Evolutionary conservation across 2,113 vertebrate genomes (phyloP), one percentile per base, ranked within the genome.

Genomic region (Dipodomys ordii): DNA sequence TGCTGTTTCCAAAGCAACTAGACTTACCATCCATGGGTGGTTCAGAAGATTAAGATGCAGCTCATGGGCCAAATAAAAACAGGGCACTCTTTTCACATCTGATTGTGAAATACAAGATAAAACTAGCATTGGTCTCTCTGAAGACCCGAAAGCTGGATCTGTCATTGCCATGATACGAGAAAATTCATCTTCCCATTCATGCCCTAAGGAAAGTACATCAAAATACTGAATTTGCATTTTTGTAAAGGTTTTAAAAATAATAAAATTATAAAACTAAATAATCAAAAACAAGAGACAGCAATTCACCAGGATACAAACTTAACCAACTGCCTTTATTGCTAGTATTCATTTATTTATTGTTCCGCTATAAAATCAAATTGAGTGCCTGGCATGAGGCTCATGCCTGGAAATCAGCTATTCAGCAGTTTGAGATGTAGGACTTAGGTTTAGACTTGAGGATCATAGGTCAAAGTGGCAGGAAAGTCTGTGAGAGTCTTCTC

Each of bases 11-110:
- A 94, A 46, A 88, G 32, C 72, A 91, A 53, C 79, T 12, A 88
- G 35, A 9, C 93, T 97, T 99, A 99, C 99, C 99, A 99, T 99
- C 99, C 99, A 99, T 2, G 98, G 99, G 94, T 98, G 98, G 57
- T 20, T 88, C 39, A 99, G 97, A 60, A 97, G 97, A 64, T 97
- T 96, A 30, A 99, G 98, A 44, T 96, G 94, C 13, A 99, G 98
- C 68, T 99, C 98, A 96, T 99, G 98, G 23, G 99, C 99, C 97
- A 99, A 35, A 32, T 99, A 97, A 96, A 99, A 98, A 97, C 99
- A 99, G 0, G 99, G 98, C 93, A 98, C 98, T 91, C 98, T 98
- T 90, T 96, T 79, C 62, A 97, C 92, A 77, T 83, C 98, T 7
- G 81, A 89, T 67, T 98, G 98, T 94, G 99, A 99, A 93, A 98